phyloP scores from a whole-genome alignment of 2,113 vertebrate species.

The Malurus elegans region DNA sequence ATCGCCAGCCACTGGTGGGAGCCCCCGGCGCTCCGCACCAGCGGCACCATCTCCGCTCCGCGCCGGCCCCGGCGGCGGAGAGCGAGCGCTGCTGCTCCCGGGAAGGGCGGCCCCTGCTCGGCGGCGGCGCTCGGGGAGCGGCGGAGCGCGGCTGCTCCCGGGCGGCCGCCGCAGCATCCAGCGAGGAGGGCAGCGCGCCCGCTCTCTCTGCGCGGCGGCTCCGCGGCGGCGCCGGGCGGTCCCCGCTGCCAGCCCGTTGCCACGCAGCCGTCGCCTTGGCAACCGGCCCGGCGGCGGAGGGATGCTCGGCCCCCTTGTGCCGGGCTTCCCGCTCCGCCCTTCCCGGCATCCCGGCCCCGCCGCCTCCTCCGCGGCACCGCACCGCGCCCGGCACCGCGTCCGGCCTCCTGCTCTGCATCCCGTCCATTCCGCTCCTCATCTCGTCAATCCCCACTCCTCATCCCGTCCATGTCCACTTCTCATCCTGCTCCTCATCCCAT shows the following conservation, averaged over 20 bases:
- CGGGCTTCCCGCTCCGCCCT: neutral
- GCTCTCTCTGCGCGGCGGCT: neutral
- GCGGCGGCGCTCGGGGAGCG: neutral
- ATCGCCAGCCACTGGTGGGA: conserved; percentile 92
- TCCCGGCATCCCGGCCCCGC: neutral
- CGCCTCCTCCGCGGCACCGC: too few species aligned
- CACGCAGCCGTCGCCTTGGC: conserved; percentile 98
- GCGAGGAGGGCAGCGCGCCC: conserved; percentile 77
- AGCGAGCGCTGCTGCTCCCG: neutral
- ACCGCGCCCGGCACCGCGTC: too few species aligned
- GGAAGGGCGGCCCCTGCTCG: neutral
- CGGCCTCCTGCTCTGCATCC: too few species aligned
- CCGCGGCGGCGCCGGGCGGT: conserved; percentile 56
- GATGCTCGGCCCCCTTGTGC: neutral
- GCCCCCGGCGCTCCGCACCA: conserved; percentile 91
- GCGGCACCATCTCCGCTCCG: conserved; percentile 79
- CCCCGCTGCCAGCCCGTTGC: conserved; percentile 96
- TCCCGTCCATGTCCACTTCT: too few species aligned
- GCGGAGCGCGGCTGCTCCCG: conserved; percentile 78
- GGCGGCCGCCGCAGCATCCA: conserved; percentile 91
- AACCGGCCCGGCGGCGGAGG: conserved; percentile 83
- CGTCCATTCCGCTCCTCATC: too few species aligned
- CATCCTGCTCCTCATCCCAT: too few species aligned
- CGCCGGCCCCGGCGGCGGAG: neutral
- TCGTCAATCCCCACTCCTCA: too few species aligned